These are phyloP conservation scores for Takifugu bimaculatus DNA, from an alignment of 2,113 vertebrate genomes.

Conservation along the genomic window DNA sequence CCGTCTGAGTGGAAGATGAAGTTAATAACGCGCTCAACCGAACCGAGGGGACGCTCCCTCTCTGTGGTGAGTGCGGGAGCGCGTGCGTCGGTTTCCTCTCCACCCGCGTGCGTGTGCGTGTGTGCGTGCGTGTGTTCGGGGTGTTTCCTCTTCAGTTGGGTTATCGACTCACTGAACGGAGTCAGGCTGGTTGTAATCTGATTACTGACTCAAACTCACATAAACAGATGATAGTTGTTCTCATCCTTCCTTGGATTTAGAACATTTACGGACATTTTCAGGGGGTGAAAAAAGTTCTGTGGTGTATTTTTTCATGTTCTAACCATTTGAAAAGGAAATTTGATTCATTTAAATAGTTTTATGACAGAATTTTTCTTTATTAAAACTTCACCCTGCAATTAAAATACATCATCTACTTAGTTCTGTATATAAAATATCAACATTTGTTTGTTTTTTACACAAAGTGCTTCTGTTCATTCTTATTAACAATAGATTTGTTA, in stretches of 20 bases:
- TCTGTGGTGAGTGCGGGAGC: neutral
- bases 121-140: constrained; percentile 6
- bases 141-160: constrained; percentile 38
- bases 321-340: neutral
- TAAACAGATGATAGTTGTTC: neutral
- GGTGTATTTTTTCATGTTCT: neutral
- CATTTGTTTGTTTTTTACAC: no score
- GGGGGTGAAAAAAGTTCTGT: no score
- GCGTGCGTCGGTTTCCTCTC: constrained; percentile 28
- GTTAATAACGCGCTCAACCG: constrained; percentile 19
- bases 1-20: constrained; percentile 7
- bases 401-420: no score
- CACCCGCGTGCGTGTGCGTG: constrained; percentile 18
- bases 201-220: neutral
- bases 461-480: no score
- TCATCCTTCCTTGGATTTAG: neutral
- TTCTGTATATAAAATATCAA: no score
- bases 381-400: no score
- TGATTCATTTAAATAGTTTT: neutral
- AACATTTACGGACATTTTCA: neutral
- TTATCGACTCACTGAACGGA: constrained; percentile 21
- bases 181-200: constrained; percentile 17
- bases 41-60: constrained; percentile 26
- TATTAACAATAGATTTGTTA: no score
- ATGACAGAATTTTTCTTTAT: no score